These are phyloP conservation scores for Epinotia demarniana DNA, from an alignment of 2,888 invertebrate species.

Conservation along the genomic window DNA sequence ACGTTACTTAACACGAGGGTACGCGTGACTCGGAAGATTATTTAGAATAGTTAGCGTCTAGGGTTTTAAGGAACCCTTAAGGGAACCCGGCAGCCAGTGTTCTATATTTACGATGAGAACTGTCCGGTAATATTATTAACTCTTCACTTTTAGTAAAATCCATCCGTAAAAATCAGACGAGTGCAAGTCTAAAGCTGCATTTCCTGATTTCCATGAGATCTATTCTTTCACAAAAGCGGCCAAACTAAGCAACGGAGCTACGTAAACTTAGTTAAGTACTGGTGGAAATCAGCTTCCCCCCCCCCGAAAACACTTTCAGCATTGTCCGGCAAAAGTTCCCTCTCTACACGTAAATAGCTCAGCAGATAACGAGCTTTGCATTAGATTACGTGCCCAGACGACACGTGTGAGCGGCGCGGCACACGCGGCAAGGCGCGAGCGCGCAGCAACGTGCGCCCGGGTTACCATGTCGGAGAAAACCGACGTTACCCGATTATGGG, in stretches of 20 bases:
- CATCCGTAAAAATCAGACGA: too few relatives aligned
- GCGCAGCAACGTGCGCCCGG: slow-evolving; percentile 43
- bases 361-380: slow-evolving; percentile 54
- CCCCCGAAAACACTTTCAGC: not conserved
- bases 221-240: too few relatives aligned
- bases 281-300: not conserved
- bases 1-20: slow-evolving; percentile 1
- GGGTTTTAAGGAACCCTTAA: too few relatives aligned
- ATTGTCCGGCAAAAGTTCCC: not conserved
- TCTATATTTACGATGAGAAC: too few relatives aligned
- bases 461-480: slow-evolving; percentile 44
- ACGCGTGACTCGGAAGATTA: not conserved
- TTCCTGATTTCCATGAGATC: too few relatives aligned
- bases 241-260: too few relatives aligned
- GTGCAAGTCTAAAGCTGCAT: too few relatives aligned
- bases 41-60: not conserved
- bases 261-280: not conserved
- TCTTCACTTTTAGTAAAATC: too few relatives aligned
- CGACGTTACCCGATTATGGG: slow-evolving; percentile 43
- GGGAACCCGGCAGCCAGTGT: too few relatives aligned
- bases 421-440: slow-evolving; percentile 54
- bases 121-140: too few relatives aligned
- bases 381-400: slow-evolving; percentile 10
- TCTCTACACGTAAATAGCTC: not conserved
- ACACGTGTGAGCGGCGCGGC: slow-evolving; percentile 63